Evolutionary conservation across 2,888 invertebrate genomes (phyloP).

Genomic region (Uropetala carovei): DNA sequence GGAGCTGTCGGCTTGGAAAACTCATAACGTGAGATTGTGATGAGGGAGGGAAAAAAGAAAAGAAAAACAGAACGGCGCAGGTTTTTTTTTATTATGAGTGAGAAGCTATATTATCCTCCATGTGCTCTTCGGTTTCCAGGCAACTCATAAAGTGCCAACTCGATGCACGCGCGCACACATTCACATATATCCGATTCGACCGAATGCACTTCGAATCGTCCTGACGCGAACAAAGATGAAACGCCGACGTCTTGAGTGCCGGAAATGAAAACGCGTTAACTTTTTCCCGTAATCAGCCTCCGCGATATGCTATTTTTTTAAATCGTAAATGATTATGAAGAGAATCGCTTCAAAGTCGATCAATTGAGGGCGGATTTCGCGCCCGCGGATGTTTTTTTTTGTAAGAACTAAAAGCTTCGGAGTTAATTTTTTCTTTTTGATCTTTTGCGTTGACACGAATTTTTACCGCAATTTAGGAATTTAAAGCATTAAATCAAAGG

Average conservation of each 20-base stretch:
- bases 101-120: background rate
- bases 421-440: too few relatives aligned
- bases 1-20: constrained; percentile 28
- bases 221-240: background rate
- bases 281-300: background rate
- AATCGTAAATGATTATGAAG: too few relatives aligned
- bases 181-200: background rate
- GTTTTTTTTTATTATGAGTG: constrained; percentile 10
- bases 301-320: too few relatives aligned
- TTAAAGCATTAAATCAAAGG: too few relatives aligned
- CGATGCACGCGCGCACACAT: background rate
- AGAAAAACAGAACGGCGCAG: background rate
- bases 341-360: too few relatives aligned
- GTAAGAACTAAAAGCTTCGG: too few relatives aligned
- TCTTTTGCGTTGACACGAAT: too few relatives aligned
- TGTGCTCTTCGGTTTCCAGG: too few relatives aligned
- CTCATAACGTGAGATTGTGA: constrained; percentile 50
- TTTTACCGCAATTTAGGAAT: too few relatives aligned
- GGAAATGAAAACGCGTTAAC: background rate
- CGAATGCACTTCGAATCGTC: background rate
- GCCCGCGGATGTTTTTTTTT: too few relatives aligned
- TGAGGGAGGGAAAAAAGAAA: constrained; percentile 13
- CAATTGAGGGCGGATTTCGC: too few relatives aligned
- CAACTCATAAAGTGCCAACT: background rate
- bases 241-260: background rate